phyloP scores from a whole-genome alignment of 1,140 invertebrate genomes.

The Adoxophyes honmai region DNA sequence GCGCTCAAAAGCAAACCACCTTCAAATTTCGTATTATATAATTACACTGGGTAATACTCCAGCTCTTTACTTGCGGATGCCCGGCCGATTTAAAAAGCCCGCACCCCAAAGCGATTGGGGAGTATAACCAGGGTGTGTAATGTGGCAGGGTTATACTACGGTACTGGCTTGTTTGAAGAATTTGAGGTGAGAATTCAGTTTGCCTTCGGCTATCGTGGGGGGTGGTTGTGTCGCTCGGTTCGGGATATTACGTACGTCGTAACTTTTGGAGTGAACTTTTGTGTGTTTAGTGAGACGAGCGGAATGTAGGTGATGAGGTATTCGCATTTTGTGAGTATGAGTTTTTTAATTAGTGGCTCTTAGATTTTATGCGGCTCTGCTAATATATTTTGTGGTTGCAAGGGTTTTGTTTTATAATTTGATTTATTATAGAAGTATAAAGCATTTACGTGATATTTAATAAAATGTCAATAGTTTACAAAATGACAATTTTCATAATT shows the following conservation, averaged over 20 bases:
- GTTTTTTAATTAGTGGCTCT: too few relatives aligned
- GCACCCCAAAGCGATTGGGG: neutral
- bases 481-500: too few relatives aligned
- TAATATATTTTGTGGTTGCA: too few relatives aligned
- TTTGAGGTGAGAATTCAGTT: constrained; percentile 30
- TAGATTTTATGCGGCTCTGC: too few relatives aligned
- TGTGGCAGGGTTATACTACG: constrained; percentile 42
- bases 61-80: neutral
- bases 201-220: constrained; percentile 22
- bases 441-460: too few relatives aligned
- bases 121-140: neutral
- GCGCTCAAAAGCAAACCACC: too few relatives aligned
- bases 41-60: neutral
- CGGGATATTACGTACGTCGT: constrained; percentile 25
- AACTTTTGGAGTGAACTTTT: constrained; percentile 29
- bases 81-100: constrained; percentile 14
- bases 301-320: too few relatives aligned
- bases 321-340: too few relatives aligned
- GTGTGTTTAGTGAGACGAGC: neutral
- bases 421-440: too few relatives aligned
- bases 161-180: constrained; percentile 22
- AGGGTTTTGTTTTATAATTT: too few relatives aligned
- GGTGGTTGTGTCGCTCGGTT: constrained; percentile 25
- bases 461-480: too few relatives aligned
- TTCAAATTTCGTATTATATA: neutral